Percentiles rank a stretch among this genome's conserved stretches.
phyloP scores from a whole-genome alignment of 2,113 vertebrate species.

The Reinhardtius hippoglossoides region DNA sequence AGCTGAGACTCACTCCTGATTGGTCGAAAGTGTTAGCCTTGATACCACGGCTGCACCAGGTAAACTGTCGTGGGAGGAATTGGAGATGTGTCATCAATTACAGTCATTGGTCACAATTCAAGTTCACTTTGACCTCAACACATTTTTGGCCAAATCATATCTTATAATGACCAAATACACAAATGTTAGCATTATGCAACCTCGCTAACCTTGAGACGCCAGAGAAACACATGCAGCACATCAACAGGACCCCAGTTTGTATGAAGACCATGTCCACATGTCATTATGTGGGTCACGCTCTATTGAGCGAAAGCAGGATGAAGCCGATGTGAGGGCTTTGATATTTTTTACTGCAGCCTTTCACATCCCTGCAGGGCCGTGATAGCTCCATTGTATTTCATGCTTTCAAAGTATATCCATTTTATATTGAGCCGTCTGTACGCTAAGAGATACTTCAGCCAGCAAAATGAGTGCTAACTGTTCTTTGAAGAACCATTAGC shows the following conservation, averaged over 20 bases:
- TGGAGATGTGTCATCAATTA: too few species aligned
- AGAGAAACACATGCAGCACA: not conserved
- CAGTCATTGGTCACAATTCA: too few species aligned
- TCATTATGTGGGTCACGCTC: constrained; percentile 10
- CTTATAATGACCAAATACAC: too few species aligned
- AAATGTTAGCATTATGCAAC: too few species aligned
- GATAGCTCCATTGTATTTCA: constrained; percentile 2
- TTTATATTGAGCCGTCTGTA: not conserved
- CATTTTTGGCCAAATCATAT: too few species aligned
- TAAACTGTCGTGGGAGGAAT: too few species aligned
- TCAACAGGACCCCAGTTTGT: not conserved
- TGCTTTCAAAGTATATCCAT: not conserved
- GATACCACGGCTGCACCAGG: too few species aligned
- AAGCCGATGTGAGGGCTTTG: not conserved
- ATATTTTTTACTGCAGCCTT: not conserved
- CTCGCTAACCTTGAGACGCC: too few species aligned
- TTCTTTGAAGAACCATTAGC: not conserved
- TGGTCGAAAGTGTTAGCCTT: too few species aligned
- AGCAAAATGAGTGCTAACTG: not conserved
- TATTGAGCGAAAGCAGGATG: not conserved
- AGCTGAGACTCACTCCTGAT: too few species aligned
- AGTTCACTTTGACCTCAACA: too few species aligned
- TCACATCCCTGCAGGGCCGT: not conserved
- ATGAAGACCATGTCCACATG: not conserved
- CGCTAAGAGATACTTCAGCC: not conserved